Base-by-base conservation (phyloP, 2,113 vertebrate species). In the Brachirus orientalis region DNA sequence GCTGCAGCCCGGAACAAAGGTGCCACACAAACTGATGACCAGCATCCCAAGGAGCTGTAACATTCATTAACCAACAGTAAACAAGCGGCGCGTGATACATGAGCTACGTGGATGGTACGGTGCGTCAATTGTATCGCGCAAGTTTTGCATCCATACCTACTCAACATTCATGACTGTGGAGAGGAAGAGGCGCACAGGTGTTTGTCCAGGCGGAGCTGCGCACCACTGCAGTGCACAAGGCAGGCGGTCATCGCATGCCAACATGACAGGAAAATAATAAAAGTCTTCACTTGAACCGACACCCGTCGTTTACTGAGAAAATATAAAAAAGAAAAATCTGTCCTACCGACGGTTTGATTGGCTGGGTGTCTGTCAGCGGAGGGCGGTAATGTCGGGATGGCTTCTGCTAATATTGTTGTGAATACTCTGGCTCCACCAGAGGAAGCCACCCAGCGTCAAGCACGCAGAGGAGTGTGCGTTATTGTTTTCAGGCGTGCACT, bases 211-310 rank as follows among this genome's bases (percentile, higher is more conserved):
- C 79, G 68, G 76, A 76, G 82, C 87, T 88, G 83, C 84, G 84
- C 83, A 78, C 79, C 83, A 88, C 86, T 86, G 88, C 90, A 88
- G 79, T 86, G 80, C 75, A 83, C 75, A 64, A 50, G 68, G 77
- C 19, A 65, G 79, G 78, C 80, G 59, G 81, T 58, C 36, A 48
- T 68, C 80, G 64, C 28, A 51, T 61, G 66, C 33, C 63, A 75
- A 79, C 79, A 87, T 85, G 43, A 69, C 58, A 70, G 69, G 63
- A 63, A 65, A 83, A 79, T 17, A n/a, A 72, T 59, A 65, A 12
- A 79, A 58, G 69, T 58, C 72, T 35, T 6, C 48, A 55, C 16
- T 14, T 46, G 36, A 45, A 22, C 8, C 35, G 18, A 65, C 16
- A 20, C 8, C 7, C 65, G 16, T 47, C 45, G 8, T 3, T 3